These are phyloP conservation scores for Megaceryle maxima DNA, from an alignment of 2,113 vertebrate genomes.

Conservation along the genomic window DNA sequence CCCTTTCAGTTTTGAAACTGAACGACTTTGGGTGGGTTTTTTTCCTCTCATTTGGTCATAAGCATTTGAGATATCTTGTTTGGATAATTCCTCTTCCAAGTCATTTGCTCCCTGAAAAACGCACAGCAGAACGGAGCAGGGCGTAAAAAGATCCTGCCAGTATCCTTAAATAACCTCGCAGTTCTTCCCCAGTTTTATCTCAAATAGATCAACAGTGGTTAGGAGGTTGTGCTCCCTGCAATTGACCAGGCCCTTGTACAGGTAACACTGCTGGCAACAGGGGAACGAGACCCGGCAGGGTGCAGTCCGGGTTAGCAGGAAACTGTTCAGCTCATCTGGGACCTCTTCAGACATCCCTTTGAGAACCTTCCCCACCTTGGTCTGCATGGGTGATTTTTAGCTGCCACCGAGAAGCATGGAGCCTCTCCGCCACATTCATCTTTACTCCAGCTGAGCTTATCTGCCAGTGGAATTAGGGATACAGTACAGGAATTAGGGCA, in stretches of 20 bases:
- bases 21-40: background rate
- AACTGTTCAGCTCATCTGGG: background rate
- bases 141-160: background rate
- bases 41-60: background rate
- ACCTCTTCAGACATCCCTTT: background rate
- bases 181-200: too few species aligned
- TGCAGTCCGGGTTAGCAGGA: background rate
- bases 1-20: background rate
- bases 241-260: accelerated
- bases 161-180: background rate
- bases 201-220: too few species aligned
- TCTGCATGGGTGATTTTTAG: background rate
- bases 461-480: background rate
- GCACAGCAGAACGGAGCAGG: background rate
- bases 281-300: background rate
- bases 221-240: accelerated
- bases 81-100: background rate
- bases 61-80: background rate
- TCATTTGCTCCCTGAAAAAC: background rate
- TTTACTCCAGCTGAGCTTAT: background rate
- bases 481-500: background rate
- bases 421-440: background rate
- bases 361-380: background rate
- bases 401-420: background rate
- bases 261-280: accelerated